phyloP scores from a whole-genome alignment of 2,797 vertebrate species.

The Parambassis ranga region DNA sequence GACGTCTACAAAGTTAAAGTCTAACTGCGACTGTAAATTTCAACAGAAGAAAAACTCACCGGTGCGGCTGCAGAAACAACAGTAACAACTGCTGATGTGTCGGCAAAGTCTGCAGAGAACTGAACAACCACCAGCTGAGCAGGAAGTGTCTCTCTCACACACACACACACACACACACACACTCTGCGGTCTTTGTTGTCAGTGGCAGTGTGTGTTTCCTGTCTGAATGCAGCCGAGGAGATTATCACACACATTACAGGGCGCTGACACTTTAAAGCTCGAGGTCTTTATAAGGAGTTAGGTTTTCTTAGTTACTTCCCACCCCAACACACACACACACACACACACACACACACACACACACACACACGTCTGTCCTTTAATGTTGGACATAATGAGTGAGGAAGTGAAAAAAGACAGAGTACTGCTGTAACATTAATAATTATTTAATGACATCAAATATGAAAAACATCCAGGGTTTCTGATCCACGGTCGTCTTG shows the following conservation, averaged over 20 bases:
- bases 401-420: too few relatives aligned
- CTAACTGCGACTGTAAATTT: too few relatives aligned
- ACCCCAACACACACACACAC: too few relatives aligned
- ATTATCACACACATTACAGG: not conserved
- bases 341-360: too few relatives aligned
- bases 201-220: not conserved
- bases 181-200: not conserved
- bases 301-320: too few relatives aligned
- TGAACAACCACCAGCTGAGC: not conserved
- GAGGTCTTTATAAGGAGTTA: too few relatives aligned
- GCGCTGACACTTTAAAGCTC: too few relatives aligned
- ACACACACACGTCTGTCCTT: too few relatives aligned
- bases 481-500: too few relatives aligned
- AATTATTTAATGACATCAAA: constrained; percentile 66
- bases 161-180: not conserved
- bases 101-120: not conserved
- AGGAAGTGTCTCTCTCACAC: constrained; percentile 3
- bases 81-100: not conserved
- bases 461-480: constrained; percentile 33
- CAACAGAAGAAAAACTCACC: constrained; percentile 20
- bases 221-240: not conserved
- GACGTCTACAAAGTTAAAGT: too few relatives aligned
- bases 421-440: not conserved
- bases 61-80: not conserved
- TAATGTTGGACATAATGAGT: too few relatives aligned